phyloP scores from a whole-genome alignment of 2,888 invertebrate genomes.

The Scaptomyza cyrtandrae region DNA sequence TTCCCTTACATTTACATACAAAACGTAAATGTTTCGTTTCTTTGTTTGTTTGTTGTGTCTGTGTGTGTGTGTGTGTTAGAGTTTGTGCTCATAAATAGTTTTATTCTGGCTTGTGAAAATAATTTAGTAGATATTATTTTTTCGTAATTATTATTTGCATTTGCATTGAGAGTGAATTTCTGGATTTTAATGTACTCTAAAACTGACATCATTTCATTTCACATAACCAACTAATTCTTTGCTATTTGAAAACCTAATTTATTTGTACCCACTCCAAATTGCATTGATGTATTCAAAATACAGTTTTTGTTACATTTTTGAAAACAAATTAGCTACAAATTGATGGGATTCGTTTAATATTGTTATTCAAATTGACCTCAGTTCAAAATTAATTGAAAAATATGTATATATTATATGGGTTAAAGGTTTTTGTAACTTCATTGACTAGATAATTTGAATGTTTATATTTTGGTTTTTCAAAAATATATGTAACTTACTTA shows the following conservation, averaged over 20 bases:
- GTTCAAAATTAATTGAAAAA: background rate
- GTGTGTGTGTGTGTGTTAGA: background rate
- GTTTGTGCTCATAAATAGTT: slow-evolving; percentile 41
- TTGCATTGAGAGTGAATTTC: slow-evolving; percentile 2
- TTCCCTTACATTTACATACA: slow-evolving; percentile 62
- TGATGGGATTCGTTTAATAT: background rate
- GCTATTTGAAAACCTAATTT: slow-evolving; percentile 4
- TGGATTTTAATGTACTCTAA: background rate
- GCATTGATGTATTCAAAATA: background rate
- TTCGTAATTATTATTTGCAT: slow-evolving; percentile 27
- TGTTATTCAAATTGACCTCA: background rate
- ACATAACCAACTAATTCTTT: background rate
- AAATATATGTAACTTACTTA: no score
- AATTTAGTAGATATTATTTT: background rate
- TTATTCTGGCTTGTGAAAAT: background rate
- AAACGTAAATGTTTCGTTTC: slow-evolving; percentile 12
- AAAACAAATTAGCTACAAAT: background rate
- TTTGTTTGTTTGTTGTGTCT: slow-evolving; percentile 5
- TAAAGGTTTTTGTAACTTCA: no score
- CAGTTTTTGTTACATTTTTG: background rate
- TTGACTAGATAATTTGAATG: no score
- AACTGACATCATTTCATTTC: background rate
- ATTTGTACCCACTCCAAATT: background rate
- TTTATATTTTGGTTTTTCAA: no score
- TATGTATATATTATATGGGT: background rate